A percentile compares a stretch with the other conserved stretches of the same genome.
Evolutionary conservation across 1,140 invertebrate species (phyloP).

Genomic region (Mycetomoellerius zeteki): DNA sequence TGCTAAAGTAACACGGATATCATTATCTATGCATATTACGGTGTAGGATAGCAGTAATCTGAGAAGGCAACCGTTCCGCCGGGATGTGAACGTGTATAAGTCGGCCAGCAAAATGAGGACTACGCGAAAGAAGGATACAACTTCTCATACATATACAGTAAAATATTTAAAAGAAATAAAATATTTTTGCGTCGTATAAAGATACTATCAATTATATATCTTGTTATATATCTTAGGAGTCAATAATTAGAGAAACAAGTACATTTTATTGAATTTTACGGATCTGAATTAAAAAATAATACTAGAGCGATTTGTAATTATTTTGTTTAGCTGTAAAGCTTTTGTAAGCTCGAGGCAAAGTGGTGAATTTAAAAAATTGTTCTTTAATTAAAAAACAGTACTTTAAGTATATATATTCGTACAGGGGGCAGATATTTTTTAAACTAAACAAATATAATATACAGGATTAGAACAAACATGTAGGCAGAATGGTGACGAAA

Average conservation of each 20-base stretch:
- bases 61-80: slow-evolving; percentile 9
- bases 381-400: not conserved
- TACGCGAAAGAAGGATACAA: not conserved
- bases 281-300: not conserved
- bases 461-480: too few relatives aligned
- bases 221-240: not conserved
- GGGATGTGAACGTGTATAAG: slow-evolving; percentile 27
- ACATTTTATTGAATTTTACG: not conserved
- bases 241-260: not conserved
- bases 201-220: not conserved
- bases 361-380: not conserved
- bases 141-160: not conserved
- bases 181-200: not conserved
- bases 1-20: slow-evolving; percentile 54
- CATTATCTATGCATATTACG: slow-evolving; percentile 58
- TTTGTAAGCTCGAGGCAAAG: not conserved
- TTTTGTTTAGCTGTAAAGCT: too few relatives aligned
- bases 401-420: too few relatives aligned
- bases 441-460: too few relatives aligned
- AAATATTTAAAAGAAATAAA: slow-evolving; percentile 21
- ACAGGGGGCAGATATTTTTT: too few relatives aligned
- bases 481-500: too few relatives aligned
- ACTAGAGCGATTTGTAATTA: not conserved
- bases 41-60: slow-evolving; percentile 41
- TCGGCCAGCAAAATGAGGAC: slow-evolving; percentile 9